Evolutionary conservation across 2,797 vertebrate species (phyloP).

Genomic region (Melanotaenia nigrans): DNA sequence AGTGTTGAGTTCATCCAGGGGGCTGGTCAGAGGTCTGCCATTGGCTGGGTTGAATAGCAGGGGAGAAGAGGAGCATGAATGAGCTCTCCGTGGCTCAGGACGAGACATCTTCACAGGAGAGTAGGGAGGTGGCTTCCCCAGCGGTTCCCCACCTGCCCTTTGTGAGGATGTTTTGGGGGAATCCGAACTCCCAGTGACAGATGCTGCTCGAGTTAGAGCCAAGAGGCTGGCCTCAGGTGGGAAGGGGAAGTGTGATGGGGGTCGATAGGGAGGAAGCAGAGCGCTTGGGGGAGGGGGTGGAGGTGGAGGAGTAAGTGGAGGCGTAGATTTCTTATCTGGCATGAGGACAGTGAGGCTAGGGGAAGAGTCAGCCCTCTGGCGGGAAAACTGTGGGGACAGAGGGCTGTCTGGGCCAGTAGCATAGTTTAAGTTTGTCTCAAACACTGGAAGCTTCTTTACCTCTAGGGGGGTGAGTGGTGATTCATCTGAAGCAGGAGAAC

Average conservation of each 20-base stretch:
- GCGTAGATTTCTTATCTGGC: constrained; percentile 87
- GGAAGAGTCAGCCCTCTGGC: constrained; percentile 88
- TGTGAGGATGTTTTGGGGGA: constrained; percentile 80
- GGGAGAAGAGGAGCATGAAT: constrained; percentile 86
- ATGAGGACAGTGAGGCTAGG: constrained; percentile 86
- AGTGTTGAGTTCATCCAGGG: constrained; percentile 94
- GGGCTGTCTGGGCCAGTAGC: constrained; percentile 89
- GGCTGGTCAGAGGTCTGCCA: constrained; percentile 89
- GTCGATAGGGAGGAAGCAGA: constrained; percentile 83
- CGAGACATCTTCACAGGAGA: constrained; percentile 88
- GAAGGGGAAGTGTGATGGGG: constrained; percentile 89
- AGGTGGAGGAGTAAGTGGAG: constrained; percentile 88
- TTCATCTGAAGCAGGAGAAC: constrained; percentile 96
- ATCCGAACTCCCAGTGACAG: constrained; percentile 78
- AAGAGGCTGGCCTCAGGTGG: constrained; percentile 85
- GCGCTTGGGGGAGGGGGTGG: constrained; percentile 78
- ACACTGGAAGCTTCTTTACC: constrained; percentile 94
- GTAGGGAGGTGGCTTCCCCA: constrained; percentile 83
- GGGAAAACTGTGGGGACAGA: constrained; percentile 88
- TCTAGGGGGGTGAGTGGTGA: constrained; percentile 95
- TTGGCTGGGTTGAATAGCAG: constrained; percentile 89
- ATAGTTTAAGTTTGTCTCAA: constrained; percentile 94
- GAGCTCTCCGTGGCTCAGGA: constrained; percentile 85
- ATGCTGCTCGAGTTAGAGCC: constrained; percentile 77
- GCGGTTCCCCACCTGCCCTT: constrained; percentile 69